A percentile compares a stretch with the other conserved stretches of the same genome.
phyloP scores from a whole-genome alignment of 2,888 invertebrate genomes.

The Helleia helle region DNA sequence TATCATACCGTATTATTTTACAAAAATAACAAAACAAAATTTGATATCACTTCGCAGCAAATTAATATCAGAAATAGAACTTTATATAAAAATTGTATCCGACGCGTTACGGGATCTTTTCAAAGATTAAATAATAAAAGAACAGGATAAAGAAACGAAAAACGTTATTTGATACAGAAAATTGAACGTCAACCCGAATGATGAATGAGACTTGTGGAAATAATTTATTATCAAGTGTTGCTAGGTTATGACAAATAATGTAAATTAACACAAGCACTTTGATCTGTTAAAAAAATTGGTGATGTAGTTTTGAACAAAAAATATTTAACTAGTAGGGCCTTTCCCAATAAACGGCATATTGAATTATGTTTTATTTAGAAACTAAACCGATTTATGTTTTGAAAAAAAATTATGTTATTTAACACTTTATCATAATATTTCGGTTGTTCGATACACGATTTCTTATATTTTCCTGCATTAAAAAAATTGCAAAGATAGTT shows the following conservation, averaged over 20 bases:
- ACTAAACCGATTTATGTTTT: too few species aligned
- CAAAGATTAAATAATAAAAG: conserved; percentile 18
- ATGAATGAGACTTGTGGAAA: conserved; percentile 47
- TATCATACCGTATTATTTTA: too few species aligned
- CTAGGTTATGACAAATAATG: conserved; percentile 3
- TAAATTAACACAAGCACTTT: background rate
- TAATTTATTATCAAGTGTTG: conserved; percentile 30
- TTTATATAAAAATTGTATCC: conserved; percentile 8
- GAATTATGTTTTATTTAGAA: too few species aligned
- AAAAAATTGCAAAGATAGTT: too few species aligned
- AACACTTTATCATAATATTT: too few species aligned
- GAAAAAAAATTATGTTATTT: too few species aligned
- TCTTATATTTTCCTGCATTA: too few species aligned
- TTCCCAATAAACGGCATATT: too few species aligned
- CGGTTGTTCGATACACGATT: too few species aligned
- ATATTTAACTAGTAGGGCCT: too few species aligned
- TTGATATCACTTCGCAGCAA: background rate
- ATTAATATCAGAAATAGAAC: conserved; percentile 6
- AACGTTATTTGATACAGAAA: conserved; percentile 43
- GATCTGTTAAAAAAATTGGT: background rate
- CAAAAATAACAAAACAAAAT: background rate
- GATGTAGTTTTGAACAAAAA: too few species aligned
- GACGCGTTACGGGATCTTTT: conserved; percentile 8
- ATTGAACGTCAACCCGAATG: conserved; percentile 55
- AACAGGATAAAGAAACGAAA: conserved; percentile 27